These are phyloP conservation scores for Vanessa tameamea DNA, from an alignment of 1,140 invertebrate genomes.

Conservation along the genomic window DNA sequence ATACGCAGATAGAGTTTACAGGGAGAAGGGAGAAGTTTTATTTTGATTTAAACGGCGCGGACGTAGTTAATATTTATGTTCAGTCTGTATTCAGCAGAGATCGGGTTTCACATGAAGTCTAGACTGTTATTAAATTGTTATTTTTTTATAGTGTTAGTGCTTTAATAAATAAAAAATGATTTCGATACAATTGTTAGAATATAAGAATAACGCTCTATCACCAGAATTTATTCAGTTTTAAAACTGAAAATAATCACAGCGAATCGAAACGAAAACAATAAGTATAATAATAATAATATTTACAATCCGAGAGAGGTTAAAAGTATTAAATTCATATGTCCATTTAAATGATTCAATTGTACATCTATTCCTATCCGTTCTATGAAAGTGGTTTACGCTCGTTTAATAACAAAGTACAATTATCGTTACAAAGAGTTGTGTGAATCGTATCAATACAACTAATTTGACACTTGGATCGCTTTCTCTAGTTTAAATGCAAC, in stretches of 20 bases:
- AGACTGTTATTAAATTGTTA: constrained; percentile 5
- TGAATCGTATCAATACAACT: constrained; percentile 18
- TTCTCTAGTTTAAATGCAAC: neutral
- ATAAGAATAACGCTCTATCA: too few species aligned
- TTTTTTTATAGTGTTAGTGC: too few species aligned
- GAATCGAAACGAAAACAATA: too few species aligned
- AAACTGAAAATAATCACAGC: too few species aligned
- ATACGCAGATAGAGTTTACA: neutral
- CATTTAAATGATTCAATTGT: neutral
- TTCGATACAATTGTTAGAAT: too few species aligned
- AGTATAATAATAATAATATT: too few species aligned
- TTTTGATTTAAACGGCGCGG: constrained; percentile 1
- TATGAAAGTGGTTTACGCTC: neutral
- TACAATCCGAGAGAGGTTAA: too few species aligned
- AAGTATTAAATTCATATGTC: too few species aligned
- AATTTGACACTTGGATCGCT: constrained; percentile 12
- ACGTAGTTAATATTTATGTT: constrained; percentile 1
- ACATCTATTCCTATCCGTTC: neutral
- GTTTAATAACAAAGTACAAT: constrained; percentile 22
- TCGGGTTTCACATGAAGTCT: neutral
- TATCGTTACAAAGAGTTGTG: constrained; percentile 10
- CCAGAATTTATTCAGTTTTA: too few species aligned
- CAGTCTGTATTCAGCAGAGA: neutral
- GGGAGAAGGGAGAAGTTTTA: neutral
- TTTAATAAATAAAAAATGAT: too few species aligned